Base-by-base conservation (phyloP, 2,113 vertebrate species). In the Dunckerocampus dactyliophorus region DNA sequence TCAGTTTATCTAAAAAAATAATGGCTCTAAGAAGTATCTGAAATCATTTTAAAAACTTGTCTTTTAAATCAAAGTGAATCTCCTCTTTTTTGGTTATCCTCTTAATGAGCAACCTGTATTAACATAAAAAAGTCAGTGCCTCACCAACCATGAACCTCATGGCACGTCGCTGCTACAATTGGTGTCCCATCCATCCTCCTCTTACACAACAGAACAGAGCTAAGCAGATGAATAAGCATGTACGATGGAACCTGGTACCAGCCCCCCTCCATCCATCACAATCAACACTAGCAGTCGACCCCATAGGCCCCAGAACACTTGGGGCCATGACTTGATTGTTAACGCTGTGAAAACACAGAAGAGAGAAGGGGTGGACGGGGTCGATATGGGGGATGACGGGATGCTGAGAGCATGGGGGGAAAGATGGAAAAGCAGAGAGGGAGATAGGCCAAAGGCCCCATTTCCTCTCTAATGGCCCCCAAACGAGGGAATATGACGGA, bases 381-480 rank as follows among this genome's bases (percentile, higher is more conserved):
- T 22, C 21, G 48, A 37, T 20, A 20, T 22, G 65, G 65, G 64
- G 60, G 64, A 79, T 82, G 85, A 83, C 9, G 74, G 75, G 72
- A 75, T 55, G 59, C 68, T 62, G 69, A 73, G 61, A 65, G 68
- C 61, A 62, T 63, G 45, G 49, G 21, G 67, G 63, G 50, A 43
- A 53, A 68, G 69, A 57, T 20, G 34, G 52, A 61, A 56, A 19
- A 61, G 59, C 50, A 54, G 47, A 53, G 69, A 71, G 67, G 65
- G 65, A 60, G 63, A 52, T 51, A 70, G 76, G 83, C 72, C 76
- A 76, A 77, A 75, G 59, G 85, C 81, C 85, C 76, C 77, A 87
- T 88, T 90, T 91, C 88, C 87, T 87, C 86, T 78, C 81, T 89
- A 90, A 89, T 90, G 85, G 86, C 55, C 79, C 76, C 71, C 77